Evolutionary conservation across 2,888 invertebrate genomes (phyloP).

Genomic region (Rambutsinella grinnellia): DNA sequence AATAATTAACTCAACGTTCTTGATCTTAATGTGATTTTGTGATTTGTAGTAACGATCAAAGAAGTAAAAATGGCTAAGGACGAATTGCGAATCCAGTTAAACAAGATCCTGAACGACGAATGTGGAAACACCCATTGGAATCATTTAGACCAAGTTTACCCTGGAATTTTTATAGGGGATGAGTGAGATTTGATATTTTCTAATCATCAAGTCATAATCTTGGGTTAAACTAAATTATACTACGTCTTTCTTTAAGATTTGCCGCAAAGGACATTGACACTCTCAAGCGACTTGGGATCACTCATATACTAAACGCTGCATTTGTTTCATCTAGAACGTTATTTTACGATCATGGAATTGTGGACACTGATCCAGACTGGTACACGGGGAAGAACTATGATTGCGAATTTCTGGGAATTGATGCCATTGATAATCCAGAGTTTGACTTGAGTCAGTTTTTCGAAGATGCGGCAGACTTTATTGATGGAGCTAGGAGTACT

Average conservation of each 20-base stretch:
- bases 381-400: conserved; percentile 35
- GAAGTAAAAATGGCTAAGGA: conserved; percentile 38
- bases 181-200: conserved; percentile 30
- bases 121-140: conserved; percentile 45
- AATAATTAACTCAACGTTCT: too few relatives aligned
- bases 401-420: conserved; percentile 45
- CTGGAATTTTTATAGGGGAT: conserved; percentile 53
- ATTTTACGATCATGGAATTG: conserved; percentile 43
- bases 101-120: conserved; percentile 41
- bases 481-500: conserved; percentile 40
- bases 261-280: conserved; percentile 60
- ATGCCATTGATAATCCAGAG: conserved; percentile 43
- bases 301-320: conserved; percentile 71
- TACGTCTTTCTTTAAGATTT: conserved; percentile 16
- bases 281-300: conserved; percentile 69
- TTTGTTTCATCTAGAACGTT: conserved; percentile 66
- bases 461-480: conserved; percentile 56
- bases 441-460: conserved; percentile 51
- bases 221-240: not conserved
- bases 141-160: conserved; percentile 53
- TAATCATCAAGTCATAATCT: not conserved
- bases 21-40: not conserved
- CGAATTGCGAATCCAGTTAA: conserved; percentile 39
- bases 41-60: not conserved
- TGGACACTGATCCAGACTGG: conserved; percentile 47